Base-by-base conservation (phyloP, 92 coral and sea anemone genomes). In the Anthopleura xanthogrammica region DNA sequence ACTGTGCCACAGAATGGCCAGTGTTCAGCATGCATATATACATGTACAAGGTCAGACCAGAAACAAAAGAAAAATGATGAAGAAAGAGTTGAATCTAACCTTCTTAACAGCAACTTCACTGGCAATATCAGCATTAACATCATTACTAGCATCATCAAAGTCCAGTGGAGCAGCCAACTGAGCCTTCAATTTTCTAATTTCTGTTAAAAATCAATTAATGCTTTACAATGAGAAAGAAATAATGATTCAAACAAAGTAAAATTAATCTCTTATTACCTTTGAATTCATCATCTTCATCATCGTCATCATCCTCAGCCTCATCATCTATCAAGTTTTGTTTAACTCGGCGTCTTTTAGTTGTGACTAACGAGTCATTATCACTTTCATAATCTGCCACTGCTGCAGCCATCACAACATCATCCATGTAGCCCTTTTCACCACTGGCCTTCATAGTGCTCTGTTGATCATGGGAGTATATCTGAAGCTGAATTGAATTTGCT, bases 241-340 rank as follows among this genome's bases (percentile, higher is more conserved):
- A 54, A 54, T 54, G 50, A 46, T 29, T 29, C 36, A 46, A 46
- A 13, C 0, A 17, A 54, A 6, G 58, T 54, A 14, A 54, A 54
- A 11, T 54, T 14, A 11, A 12, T 54, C 11, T 54, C 58, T 54
- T 54, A n/a, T 62, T 19, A 96, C 99, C 99, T 94, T 95, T 96
- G 73, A 94, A 94, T 57, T 95, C 98, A 76, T 92, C 98, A 77
- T 95, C 98, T 7, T 95, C 98, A 80, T 88, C 90, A 56, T 56
- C 70, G 20, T 86, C 98, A 78, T 95, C 95, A 77, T 94, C 99
- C 75, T 90, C 98, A 76, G 97, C 98, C 75, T 95, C 98, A 79
- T 96, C 99, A 76, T 96, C 99, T 52, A 96, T 91, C 99, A 98
- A 96, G 17, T 90, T 89, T n/a, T 89, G 72, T 83, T 92, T 95